These are phyloP conservation scores for Sander vitreus DNA, from an alignment of 2,113 vertebrate genomes.

Conservation along the genomic window DNA sequence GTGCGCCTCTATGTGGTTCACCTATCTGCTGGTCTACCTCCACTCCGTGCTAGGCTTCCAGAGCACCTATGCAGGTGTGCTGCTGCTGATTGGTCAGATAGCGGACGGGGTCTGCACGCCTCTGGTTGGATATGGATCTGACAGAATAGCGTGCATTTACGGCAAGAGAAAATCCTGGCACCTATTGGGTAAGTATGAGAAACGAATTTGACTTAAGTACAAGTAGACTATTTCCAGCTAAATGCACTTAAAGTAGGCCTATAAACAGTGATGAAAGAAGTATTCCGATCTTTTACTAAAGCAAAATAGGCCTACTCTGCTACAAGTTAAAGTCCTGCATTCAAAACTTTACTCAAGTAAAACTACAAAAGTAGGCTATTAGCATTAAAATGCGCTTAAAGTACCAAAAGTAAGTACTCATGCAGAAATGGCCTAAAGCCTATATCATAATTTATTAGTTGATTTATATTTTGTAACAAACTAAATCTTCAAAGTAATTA, in stretches of 20 bases:
- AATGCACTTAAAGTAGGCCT: background rate
- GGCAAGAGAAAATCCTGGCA: conserved; percentile 90
- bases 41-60: conserved; percentile 85
- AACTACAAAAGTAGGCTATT: background rate
- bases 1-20: conserved; percentile 91
- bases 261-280: background rate
- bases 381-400: background rate
- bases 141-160: conserved; percentile 79
- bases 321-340: background rate
- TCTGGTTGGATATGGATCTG: conserved; percentile 87
- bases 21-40: conserved; percentile 88
- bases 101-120: conserved; percentile 87
- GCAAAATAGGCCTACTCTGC: no score
- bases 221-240: background rate
- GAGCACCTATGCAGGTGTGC: conserved; percentile 81
- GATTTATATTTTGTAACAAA: no score
- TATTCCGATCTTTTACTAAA: background rate
- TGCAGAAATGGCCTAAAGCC: no score
- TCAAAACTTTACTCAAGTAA: background rate
- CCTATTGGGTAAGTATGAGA: conserved; percentile 82
- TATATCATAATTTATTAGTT: no score
- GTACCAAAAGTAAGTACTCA: no score
- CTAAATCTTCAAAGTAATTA: no score
- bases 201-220: background rate
- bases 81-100: conserved; percentile 87